phyloP scores from a whole-genome alignment of 2,888 invertebrate genomes.

The Nemoura dubitans region DNA sequence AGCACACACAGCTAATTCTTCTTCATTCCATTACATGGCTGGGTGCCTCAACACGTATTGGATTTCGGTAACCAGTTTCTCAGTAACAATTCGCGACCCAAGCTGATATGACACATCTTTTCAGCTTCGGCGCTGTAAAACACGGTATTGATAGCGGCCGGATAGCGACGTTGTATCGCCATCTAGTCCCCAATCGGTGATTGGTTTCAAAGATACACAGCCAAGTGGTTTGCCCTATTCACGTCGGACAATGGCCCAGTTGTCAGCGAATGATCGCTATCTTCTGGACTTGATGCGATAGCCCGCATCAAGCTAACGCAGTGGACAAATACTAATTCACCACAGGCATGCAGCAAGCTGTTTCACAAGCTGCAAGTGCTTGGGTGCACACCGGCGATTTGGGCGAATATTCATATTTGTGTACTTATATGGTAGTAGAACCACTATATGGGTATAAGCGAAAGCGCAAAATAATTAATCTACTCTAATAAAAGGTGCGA shows the following conservation, averaged over 20 bases:
- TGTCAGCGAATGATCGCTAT: not conserved
- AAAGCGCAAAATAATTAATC: not conserved
- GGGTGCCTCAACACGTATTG: not conserved
- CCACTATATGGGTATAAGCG: not conserved
- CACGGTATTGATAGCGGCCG: not conserved
- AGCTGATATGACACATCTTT: not conserved
- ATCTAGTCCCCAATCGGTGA: not conserved
- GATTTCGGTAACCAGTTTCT: not conserved
- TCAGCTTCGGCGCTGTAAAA: not conserved
- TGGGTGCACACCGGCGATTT: not conserved
- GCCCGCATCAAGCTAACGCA: not conserved
- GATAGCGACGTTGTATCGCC: not conserved
- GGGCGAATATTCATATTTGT: not conserved
- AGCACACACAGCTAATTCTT: not conserved
- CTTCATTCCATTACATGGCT: not conserved
- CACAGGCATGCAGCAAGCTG: not conserved
- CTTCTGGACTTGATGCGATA: not conserved
- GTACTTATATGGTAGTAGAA: not conserved
- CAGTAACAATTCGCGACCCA: not conserved
- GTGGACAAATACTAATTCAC: not conserved
- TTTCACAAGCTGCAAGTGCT: not conserved
- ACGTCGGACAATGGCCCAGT: constrained; percentile 2
- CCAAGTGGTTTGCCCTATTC: constrained; percentile 18
- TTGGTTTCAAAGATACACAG: not conserved
- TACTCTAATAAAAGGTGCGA: not conserved